These are phyloP conservation scores for Planococcus citri DNA, from an alignment of 1,140 invertebrate genomes.

Conservation along the genomic window DNA sequence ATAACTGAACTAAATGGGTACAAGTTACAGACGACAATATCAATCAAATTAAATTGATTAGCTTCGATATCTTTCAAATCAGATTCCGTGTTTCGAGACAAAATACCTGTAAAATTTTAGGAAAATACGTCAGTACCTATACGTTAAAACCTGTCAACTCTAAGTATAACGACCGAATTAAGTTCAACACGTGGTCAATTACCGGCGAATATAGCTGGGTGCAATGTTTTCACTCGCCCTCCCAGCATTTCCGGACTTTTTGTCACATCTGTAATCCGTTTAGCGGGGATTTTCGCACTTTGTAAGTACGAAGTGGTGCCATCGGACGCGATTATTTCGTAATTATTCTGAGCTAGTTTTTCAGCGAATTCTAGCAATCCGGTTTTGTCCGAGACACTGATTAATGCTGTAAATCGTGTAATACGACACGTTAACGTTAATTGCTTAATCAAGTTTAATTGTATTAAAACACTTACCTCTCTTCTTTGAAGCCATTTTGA, in stretches of 20 bases:
- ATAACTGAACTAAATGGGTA: constrained; percentile 93
- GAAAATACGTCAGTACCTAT: neutral
- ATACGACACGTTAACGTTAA: too few relatives aligned
- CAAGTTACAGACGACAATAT: constrained; percentile 86
- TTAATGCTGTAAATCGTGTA: constrained; percentile 62
- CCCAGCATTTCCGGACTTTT: constrained; percentile 90
- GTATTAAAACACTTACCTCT: too few relatives aligned
- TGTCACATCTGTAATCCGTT: constrained; percentile 70
- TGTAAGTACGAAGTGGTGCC: constrained; percentile 79
- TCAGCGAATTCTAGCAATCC: constrained; percentile 71
- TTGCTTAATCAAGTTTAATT: too few relatives aligned
- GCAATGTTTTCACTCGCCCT: constrained; percentile 91
- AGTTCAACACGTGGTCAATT: neutral
- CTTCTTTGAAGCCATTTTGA: neutral
- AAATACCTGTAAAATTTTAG: constrained; percentile 41
- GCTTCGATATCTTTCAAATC: constrained; percentile 70
- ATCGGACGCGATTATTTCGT: constrained; percentile 83
- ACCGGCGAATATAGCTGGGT: constrained; percentile 92
- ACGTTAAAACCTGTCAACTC: neutral
- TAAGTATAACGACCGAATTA: too few relatives aligned
- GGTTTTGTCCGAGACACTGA: constrained; percentile 91
- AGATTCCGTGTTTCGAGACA: constrained; percentile 53
- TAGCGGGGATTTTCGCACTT: constrained; percentile 56
- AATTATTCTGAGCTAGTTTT: constrained; percentile 55
- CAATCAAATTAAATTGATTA: constrained; percentile 59